Evolutionary conservation across 2,888 invertebrate species (phyloP).

Genomic region (Heliconius charithonia): DNA sequence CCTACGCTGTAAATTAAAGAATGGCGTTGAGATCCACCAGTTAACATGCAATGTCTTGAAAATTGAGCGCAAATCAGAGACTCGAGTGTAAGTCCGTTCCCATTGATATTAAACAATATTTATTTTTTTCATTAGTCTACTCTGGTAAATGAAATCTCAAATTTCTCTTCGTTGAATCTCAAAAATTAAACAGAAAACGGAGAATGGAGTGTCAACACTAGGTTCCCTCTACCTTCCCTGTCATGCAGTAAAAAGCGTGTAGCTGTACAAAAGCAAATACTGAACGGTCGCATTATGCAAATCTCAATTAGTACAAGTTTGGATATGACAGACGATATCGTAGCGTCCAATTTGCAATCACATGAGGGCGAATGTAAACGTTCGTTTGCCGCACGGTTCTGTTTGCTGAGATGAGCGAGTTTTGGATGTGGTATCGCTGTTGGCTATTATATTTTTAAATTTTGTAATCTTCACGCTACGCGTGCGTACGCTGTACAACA

Average conservation of each 20-base stretch:
- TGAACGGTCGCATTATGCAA: slow-evolving; percentile 39
- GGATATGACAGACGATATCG: slow-evolving; percentile 50
- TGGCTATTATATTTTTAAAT: neutral
- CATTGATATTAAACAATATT: no score
- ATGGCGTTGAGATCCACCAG: no score
- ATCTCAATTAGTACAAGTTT: slow-evolving; percentile 49
- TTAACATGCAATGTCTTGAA: no score
- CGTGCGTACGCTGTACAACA: no score
- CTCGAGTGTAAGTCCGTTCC: no score
- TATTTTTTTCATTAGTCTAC: no score
- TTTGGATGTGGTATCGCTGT: slow-evolving; percentile 10
- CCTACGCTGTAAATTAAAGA: no score
- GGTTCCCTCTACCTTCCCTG: no score
- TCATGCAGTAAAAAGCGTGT: neutral
- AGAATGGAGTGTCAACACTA: neutral
- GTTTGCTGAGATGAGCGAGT: slow-evolving; percentile 13
- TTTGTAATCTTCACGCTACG: no score
- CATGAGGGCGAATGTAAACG: slow-evolving; percentile 51
- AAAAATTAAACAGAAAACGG: neutral
- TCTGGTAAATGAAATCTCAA: no score
- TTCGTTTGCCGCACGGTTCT: slow-evolving; percentile 49
- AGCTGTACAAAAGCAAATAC: neutral
- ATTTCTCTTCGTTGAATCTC: no score
- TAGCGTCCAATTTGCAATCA: slow-evolving; percentile 55
- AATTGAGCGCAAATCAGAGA: no score